phyloP scores from a whole-genome alignment of 2,797 vertebrate species.

The Micrastur ruficollis region DNA sequence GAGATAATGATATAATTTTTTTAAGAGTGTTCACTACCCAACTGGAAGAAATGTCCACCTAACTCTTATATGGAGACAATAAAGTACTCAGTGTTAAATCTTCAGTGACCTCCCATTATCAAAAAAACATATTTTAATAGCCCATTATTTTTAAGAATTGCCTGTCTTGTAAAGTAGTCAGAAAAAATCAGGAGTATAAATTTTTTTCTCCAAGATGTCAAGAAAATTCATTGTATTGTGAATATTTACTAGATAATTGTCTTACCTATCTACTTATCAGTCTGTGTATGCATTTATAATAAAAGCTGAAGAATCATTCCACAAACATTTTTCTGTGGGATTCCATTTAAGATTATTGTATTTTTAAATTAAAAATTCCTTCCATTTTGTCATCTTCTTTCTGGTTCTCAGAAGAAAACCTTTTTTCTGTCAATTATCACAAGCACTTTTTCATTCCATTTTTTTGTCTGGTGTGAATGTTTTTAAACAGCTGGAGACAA shows the following conservation, averaged over 20 bases:
- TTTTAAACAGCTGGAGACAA: not conserved
- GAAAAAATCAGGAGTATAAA: not conserved
- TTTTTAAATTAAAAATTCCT: not conserved
- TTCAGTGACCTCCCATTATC: not conserved
- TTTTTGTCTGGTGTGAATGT: not conserved
- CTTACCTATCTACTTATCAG: not conserved
- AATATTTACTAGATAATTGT: not conserved
- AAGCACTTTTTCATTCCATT: not conserved
- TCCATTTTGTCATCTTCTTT: not conserved
- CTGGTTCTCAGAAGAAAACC: not conserved
- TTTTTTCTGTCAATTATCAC: not conserved
- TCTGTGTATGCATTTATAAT: not conserved
- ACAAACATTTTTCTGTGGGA: not conserved
- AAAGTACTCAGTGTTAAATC: not conserved
- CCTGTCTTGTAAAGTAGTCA: not conserved
- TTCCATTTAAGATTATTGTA: not conserved
- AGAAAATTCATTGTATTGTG: not conserved
- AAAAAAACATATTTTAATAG: not conserved
- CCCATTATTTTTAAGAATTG: not conserved
- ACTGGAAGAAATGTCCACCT: not conserved
- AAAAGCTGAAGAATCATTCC: not conserved
- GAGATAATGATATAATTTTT: not conserved
- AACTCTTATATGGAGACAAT: not conserved
- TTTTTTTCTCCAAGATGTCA: not conserved
- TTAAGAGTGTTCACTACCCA: not conserved